Conservation (phyloP, 53 echinoderm and acorn worm species). For the Arbacia lixula region DNA sequence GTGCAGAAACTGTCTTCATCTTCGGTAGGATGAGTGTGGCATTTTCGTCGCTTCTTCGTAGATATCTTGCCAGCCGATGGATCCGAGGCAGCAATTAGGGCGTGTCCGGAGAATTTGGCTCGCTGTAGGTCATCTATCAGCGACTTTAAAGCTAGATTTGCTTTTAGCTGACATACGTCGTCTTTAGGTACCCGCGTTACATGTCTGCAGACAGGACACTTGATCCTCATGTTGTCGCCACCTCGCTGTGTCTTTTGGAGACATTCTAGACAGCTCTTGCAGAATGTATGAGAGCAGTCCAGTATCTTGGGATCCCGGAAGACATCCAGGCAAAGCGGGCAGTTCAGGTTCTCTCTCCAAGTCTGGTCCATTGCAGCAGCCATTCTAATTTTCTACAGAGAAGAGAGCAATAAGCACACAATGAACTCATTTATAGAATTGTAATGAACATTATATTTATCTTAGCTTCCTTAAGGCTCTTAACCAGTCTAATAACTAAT, state of each 20-base stretch:
- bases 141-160: background rate
- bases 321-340: too few species aligned
- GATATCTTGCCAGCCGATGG: background rate
- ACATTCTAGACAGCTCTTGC: background rate
- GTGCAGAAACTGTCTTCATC: conserved; percentile 13
- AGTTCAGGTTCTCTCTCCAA: too few species aligned
- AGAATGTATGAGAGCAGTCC: conserved; percentile 24
- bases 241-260: background rate
- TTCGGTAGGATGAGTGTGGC: conserved; percentile 5
- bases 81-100: background rate
- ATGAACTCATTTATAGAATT: too few species aligned
- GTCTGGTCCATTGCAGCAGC: too few species aligned
- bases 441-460: too few species aligned
- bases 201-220: background rate
- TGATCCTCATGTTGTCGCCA: background rate
- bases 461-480: too few species aligned
- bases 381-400: too few species aligned
- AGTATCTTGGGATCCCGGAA: conserved; percentile 16
- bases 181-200: background rate
- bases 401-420: too few species aligned
- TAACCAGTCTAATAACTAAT: too few species aligned
- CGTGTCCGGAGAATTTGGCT: background rate
- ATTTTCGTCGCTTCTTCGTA: background rate
- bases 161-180: background rate
- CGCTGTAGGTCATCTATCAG: background rate